Evolutionary conservation across 2,797 vertebrate genomes (phyloP), one percentile per base, ranked within the genome.

Genomic region (Enteromius trimaculatus): DNA sequence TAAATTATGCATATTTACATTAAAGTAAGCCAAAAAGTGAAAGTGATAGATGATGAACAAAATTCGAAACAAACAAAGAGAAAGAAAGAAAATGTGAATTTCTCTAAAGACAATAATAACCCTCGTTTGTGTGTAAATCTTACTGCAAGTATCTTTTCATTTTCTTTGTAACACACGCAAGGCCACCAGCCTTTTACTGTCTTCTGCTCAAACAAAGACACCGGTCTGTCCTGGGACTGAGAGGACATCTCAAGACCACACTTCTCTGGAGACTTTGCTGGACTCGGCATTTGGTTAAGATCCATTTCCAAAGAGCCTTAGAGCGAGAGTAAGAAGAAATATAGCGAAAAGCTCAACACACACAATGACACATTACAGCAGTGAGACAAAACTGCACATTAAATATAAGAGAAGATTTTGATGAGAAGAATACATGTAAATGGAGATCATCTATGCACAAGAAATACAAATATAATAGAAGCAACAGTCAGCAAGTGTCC

Each of bases 101-200:
- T 34, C 29, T 74, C 53, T 60, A 6, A 8, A 11, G 10, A 29
- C 39, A 78, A 65, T 6, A 58, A 60, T 19, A 60, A 60, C 74
- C 14, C 53, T 76, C 2, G 23, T 47, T 19, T 72, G 34, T 76
- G 58, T 44, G n/a, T 6, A 21, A 42, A 9, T 42, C 96, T 95
- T 90, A 99, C 98, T 4, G 96, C 96, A n/a, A 98, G 84, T 21
- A 90, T 92, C 91, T 91, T 96, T 75, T 94, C 89, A 14, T 94
- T 95, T 0, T 91, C 88, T 6, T 89, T 90, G 75, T 96, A 89
- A 0, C 94, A 95, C 31, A 90, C 74, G 7, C 97, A 99, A 0
- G 97, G 97, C 98, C 98, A 99, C 98, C 98, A 99, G 2, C 97
- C 97, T 87, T 95, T 97, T 34, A 98, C 96, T 0, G 96, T 96